Evolutionary conservation across 2,113 vertebrate species (phyloP), one percentile per base, ranked within the genome.

Genomic region (Dolichotis patagonum): DNA sequence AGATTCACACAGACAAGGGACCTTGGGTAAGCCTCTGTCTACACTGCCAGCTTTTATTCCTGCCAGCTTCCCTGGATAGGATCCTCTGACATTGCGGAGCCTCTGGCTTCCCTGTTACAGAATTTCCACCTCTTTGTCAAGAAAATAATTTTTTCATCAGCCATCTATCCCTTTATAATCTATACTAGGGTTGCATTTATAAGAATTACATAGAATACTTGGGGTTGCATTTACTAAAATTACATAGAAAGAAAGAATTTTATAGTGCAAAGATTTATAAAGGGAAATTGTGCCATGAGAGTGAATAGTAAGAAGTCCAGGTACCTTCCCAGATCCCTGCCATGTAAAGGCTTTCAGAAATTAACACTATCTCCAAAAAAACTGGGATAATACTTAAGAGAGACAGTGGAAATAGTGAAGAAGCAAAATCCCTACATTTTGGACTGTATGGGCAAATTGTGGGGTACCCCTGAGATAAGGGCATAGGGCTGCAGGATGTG

Each of bases 51-150:
- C 35, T 88, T 67, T 86, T 60, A 43, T 60, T 22, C 62, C 38
- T 56, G 67, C 52, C 78, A 93, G 87, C 43, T 63, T 63, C 63
- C 49, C 38, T 84, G 38, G 20, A 52, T 8, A 1, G 52, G 35
- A 63, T 38, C 28, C 41, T 88, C 62, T 82, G 62, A 30, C 24
- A 26, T 12, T 35, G 41, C 65, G 84, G 6, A 32, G 17, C 22
- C 46, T 5, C 56, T 92, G 30, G 62, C 46, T 35, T 81, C 10
- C 7, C 30, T 71, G 12, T 46, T 90, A 22, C 0, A 3, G 46
- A 84, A 67, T 85, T 83, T 82, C 41, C 38, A 85, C 38, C 78
- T 58, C 62, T 89, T 89, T 63, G 19, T 80, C n/a, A 91, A 90
- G 17, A 46, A 5, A 62, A 77, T 56, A 62, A 65, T 60, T 85